phyloP scores from a whole-genome alignment of 1,140 invertebrate species.

The Diachasmimorpha longicaudata region DNA sequence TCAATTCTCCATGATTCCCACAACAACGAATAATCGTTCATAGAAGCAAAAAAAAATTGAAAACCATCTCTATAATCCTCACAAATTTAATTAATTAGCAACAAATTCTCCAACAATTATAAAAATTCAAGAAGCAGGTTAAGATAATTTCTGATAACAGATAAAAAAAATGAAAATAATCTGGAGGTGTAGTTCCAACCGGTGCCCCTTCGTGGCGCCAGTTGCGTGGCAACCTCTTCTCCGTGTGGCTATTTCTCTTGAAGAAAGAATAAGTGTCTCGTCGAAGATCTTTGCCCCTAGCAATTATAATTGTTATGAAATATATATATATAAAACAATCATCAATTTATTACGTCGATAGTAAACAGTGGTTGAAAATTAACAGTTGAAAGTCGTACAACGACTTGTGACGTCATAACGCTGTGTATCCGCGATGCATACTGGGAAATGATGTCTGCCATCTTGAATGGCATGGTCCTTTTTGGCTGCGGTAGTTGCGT shows the following conservation, averaged over 20 bases:
- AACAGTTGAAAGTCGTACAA: not conserved
- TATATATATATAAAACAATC: no score
- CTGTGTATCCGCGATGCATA: constrained; percentile 46
- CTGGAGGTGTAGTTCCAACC: not conserved
- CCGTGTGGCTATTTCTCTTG: no score
- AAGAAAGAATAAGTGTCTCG: not conserved
- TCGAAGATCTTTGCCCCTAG: not conserved
- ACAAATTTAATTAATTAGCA: no score
- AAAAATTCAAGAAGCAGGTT: not conserved
- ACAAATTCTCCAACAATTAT: not conserved
- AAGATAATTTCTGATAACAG: not conserved
- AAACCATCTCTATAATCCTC: no score
- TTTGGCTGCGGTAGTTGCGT: constrained; percentile 32
- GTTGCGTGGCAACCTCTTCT: not conserved
- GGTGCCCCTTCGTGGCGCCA: not conserved
- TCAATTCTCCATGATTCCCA: no score
- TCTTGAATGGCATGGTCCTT: constrained; percentile 60
- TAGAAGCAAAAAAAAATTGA: no score
- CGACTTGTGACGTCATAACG: constrained; percentile 50
- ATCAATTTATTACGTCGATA: no score
- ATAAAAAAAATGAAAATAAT: not conserved
- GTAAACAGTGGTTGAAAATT: not conserved
- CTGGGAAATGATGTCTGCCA: constrained; percentile 51
- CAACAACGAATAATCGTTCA: no score
- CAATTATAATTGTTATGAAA: not conserved